Evolutionary conservation across 2,888 invertebrate genomes (phyloP), one percentile per base, ranked within the genome.

Genomic region (Cordylochernes scorpioides): DNA sequence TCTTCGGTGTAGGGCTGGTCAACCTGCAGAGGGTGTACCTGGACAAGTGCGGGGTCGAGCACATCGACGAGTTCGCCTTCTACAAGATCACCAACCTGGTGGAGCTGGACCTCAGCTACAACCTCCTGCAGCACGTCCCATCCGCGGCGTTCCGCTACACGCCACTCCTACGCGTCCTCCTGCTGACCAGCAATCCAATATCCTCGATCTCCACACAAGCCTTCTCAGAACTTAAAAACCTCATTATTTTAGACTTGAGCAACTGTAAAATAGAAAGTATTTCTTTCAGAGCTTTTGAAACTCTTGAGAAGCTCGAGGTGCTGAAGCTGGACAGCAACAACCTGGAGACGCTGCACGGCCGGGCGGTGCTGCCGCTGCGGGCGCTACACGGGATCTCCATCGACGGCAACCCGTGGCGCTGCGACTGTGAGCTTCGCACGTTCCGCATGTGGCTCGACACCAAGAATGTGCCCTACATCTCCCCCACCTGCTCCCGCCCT

Each of bases 21-120:
- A 80, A 82, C 57, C 60, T 84, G 39, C 82, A 84, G 57, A 66
- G 73, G 47, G 65, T 82, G 33, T 78, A 72, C 55, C 57, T 84
- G 49, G 65, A 70, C 38, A 69, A 63, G 49, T 82, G 80, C 52
- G 68, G 68, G 45, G 69, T 82, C 49, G 73, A 73, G 38, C 72
- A 72, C 56, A 75, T 82, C 52, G 71, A 82, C 49, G 65, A 35
- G 24, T 35, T 31, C 45, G 78, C 82, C 15, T 71, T 84, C 51
- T 67, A 67, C 46, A 75, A 77, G 31, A 61, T 84, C 34, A 74
- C 75, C 37, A 82, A 82, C 58, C 64, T 82, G 45, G 71, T 82
- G 35, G 80, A 82, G 55, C 59, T 84, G 49, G 82, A 84, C 55
- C 59, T 82, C 36, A 77, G 77, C 25, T 64, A 71, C 46, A 84